Base-by-base conservation (phyloP, 1,140 invertebrate species). In the Eulimnadia texana region DNA sequence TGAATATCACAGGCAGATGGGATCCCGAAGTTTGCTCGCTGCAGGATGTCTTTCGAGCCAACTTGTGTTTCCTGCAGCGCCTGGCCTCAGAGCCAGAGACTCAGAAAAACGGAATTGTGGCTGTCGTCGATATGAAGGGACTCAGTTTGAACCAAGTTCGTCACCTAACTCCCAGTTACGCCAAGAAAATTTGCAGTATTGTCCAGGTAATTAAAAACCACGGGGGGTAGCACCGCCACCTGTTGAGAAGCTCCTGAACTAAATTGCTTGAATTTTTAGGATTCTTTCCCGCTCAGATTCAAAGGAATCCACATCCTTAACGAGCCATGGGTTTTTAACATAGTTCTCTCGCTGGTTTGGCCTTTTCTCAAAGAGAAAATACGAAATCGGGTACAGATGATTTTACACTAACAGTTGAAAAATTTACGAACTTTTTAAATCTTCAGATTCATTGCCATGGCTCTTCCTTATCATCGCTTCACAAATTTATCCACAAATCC, bases 251-350 rank as follows among this genome's bases (percentile, higher is more conserved):
- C 16, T 3, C n/a, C 3, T 16, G 6, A 55, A 25, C 23, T 55
- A 24, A 2, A 20, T 55, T 19, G 24, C 28, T 64, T 23, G 51
- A 16, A 2, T 52, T 70, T 79, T 25, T 70, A 82, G 74, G 88
- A 93, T 64, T 88, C 88, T 2, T 90, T 93, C 82, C 90, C 90
- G 24, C 74, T 90, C 16, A 78, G 90, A 63, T 80, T 93, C 66
- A 91, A 90, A 71, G 88, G 90, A 70, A 85, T 93, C 11, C 90
- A 93, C 73, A 85, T 94, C 67, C 83, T 94, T 0, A 92, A 91
- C 69, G 84, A 93, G 68, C 90, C 90, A 0, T 87, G 85, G 74
- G 75, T 93, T 52, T 92, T 93, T 72, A 90, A 88, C 65, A 80
- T 91, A 70, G 84, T 93, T 0, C 92, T 90, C 82, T 79, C 82